Percentiles rank a stretch among this genome's conserved stretches.
These are phyloP conservation scores for Drosophila gaucha DNA, from an alignment of 2,888 invertebrate species.

Conservation along the genomic window DNA sequence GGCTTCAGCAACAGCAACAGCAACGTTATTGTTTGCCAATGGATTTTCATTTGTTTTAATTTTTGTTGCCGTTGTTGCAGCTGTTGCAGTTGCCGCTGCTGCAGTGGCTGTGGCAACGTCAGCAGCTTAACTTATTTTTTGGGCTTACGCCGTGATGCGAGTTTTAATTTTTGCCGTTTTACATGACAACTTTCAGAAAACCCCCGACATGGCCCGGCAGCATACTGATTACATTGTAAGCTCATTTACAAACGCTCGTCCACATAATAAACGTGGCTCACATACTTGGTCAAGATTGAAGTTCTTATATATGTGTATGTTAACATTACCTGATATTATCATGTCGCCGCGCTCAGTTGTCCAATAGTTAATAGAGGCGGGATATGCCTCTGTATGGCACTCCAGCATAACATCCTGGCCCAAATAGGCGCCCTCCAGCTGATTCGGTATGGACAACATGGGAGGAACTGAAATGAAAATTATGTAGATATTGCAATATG, in stretches of 20 bases:
- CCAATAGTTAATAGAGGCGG: constrained; percentile 97
- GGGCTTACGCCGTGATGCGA: constrained; percentile 33
- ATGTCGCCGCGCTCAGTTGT: constrained; percentile 95
- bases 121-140: constrained; percentile 53
- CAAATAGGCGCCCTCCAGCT: constrained; percentile 94
- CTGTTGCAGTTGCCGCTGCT: constrained; percentile 13
- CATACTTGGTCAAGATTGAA: constrained; percentile 4
- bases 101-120: constrained; percentile 17
- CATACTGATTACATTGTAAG: constrained; percentile 72
- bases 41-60: constrained; percentile 15
- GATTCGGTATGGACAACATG: constrained; percentile 96
- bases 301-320: not conserved
- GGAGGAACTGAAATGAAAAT: constrained; percentile 90
- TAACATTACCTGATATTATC: constrained; percentile 93
- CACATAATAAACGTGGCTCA: constrained; percentile 55
- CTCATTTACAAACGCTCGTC: constrained; percentile 63
- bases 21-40: constrained; percentile 13
- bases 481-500: too few species aligned
- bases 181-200: constrained; percentile 48
- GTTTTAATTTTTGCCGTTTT: constrained; percentile 48
- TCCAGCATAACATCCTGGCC: constrained; percentile 95
- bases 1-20: constrained; percentile 2
- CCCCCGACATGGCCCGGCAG: constrained; percentile 16
- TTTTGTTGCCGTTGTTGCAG: constrained; percentile 8
- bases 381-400: constrained; percentile 96